Evolutionary conservation across 2,797 vertebrate genomes (phyloP).

Genomic region (Notoglanidium macrostoma): DNA sequence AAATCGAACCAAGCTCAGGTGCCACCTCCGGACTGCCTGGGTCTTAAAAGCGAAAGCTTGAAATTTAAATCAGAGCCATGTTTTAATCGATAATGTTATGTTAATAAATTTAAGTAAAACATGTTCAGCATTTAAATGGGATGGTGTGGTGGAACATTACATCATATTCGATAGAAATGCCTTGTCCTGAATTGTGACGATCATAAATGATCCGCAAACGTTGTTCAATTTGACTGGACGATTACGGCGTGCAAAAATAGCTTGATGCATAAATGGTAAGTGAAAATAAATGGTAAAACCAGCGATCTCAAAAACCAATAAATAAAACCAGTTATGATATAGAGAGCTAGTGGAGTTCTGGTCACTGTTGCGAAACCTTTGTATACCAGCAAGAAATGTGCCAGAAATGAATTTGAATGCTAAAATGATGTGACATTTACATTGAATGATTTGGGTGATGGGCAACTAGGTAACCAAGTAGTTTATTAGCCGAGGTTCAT

Average conservation of each 20-base stretch:
- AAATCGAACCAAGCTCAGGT: not conserved
- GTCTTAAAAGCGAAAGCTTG: not conserved
- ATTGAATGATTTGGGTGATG: not conserved
- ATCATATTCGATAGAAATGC: not conserved
- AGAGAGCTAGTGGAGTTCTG: not conserved
- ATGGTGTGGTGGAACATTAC: not conserved
- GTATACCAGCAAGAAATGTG: not conserved
- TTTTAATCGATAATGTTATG: not conserved
- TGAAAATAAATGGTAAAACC: not conserved
- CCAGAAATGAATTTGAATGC: not conserved
- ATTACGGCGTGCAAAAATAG: not conserved
- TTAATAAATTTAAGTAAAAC: not conserved
- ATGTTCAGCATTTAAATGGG: not conserved
- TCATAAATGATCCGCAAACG: not conserved
- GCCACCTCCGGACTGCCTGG: not conserved
- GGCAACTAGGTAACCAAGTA: not conserved
- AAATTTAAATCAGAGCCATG: not conserved
- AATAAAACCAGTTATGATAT: not conserved
- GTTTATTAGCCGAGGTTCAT: not conserved
- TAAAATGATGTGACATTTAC: not conserved
- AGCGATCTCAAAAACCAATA: not conserved
- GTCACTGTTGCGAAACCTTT: not conserved
- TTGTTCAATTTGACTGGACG: too few species aligned
- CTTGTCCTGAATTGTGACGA: not conserved
- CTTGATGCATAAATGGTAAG: too few species aligned